phyloP scores from a whole-genome alignment of 2,797 vertebrate genomes.

The Naso thynnoides region DNA sequence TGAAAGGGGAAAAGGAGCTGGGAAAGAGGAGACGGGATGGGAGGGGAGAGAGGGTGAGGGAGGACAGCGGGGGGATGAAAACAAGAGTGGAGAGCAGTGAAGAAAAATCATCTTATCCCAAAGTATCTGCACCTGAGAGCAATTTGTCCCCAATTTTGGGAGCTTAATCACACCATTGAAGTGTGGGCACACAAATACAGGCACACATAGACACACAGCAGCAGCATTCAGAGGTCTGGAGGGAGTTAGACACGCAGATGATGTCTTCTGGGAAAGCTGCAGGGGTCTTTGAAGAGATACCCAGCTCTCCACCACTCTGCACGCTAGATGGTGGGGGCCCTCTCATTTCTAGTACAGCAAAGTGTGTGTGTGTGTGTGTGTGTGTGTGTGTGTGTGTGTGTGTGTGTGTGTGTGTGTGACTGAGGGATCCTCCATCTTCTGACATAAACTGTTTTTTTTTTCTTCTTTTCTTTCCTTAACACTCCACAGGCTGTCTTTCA shows the following conservation, averaged over 20 bases:
- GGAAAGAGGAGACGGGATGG: constrained; percentile 44
- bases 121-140: constrained; percentile 84
- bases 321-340: constrained; percentile 60
- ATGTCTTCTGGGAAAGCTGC: constrained; percentile 83
- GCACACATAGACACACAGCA: constrained; percentile 29
- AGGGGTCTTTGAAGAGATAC: constrained; percentile 83
- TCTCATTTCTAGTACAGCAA: constrained; percentile 49
- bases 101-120: constrained; percentile 75
- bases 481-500: constrained; percentile 72
- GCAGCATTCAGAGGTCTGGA: constrained; percentile 68
- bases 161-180: constrained; percentile 78
- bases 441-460: constrained; percentile 43
- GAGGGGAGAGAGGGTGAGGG: not conserved
- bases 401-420: constrained; percentile 16
- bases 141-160: constrained; percentile 84
- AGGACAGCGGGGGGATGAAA: constrained; percentile 10
- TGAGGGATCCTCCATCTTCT: constrained; percentile 60
- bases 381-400: constrained; percentile 22
- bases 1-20: constrained; percentile 36
- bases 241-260: constrained; percentile 82
- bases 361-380: constrained; percentile 27
- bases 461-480: constrained; percentile 46
- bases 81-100: constrained; percentile 32
- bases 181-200: constrained; percentile 63
- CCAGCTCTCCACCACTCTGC: constrained; percentile 63